These are phyloP conservation scores for Nasonia vitripennis DNA, from an alignment of 1,140 invertebrate genomes.

Conservation along the genomic window DNA sequence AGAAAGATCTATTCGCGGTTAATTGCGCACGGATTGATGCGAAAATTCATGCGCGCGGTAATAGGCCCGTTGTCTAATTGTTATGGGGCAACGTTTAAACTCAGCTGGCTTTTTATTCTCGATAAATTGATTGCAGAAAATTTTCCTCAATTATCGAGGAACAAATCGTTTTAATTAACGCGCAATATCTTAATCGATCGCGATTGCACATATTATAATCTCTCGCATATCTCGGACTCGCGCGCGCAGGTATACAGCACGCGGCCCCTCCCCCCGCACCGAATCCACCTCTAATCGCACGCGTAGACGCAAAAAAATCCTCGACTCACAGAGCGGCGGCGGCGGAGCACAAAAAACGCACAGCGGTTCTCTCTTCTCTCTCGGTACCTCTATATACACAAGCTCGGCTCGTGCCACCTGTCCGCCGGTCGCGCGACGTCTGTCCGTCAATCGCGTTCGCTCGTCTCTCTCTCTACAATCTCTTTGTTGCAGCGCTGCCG, in stretches of 20 bases:
- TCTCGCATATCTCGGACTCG: too few relatives aligned
- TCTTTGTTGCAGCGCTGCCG: conserved; percentile 53
- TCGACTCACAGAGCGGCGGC: not conserved
- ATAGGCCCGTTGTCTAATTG: too few relatives aligned
- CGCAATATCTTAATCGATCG: too few relatives aligned
- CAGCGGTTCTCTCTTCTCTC: not conserved
- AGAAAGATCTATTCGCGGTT: too few relatives aligned
- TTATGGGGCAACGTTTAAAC: not conserved
- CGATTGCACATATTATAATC: too few relatives aligned
- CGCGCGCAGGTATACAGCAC: not conserved
- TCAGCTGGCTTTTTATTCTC: too few relatives aligned
- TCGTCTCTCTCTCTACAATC: conserved; percentile 39
- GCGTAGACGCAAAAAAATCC: conserved; percentile 3
- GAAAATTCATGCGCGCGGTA: too few relatives aligned
- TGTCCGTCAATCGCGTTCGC: conserved; percentile 55
- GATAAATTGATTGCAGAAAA: too few relatives aligned
- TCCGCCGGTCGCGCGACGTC: conserved; percentile 57
- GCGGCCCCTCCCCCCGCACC: too few relatives aligned
- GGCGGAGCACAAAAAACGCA: not conserved
- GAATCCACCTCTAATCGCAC: not conserved
- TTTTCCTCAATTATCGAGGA: too few relatives aligned
- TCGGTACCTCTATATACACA: not conserved
- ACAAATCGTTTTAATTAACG: too few relatives aligned
- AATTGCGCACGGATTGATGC: too few relatives aligned
- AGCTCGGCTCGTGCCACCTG: conserved; percentile 62